These are phyloP conservation scores for Diadumene lineata DNA, from an alignment of 92 coral and sea anemone species.

Conservation along the genomic window DNA sequence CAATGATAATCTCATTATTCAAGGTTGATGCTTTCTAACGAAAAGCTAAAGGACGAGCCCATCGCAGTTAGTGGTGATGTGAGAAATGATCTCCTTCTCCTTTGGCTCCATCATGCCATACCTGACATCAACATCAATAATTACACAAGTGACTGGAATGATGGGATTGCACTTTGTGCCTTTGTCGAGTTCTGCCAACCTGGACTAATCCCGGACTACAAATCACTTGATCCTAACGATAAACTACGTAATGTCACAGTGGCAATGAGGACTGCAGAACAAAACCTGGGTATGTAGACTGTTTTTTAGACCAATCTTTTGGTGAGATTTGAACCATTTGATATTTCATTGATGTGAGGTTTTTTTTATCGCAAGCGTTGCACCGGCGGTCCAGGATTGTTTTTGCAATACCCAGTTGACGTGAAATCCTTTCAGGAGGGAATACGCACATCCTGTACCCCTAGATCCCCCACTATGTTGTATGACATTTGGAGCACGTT, in stretches of 20 bases:
- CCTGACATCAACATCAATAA: constrained; percentile 65
- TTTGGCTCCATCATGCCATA: constrained; percentile 77
- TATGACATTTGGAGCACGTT: too few species aligned
- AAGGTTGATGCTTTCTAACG: background rate
- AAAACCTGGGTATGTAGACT: too few species aligned
- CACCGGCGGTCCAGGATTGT: too few species aligned
- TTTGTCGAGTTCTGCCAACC: constrained; percentile 79
- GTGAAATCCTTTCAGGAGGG: too few species aligned
- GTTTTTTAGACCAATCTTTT: too few species aligned
- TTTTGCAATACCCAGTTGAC: too few species aligned
- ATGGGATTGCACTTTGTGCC: constrained; percentile 74
- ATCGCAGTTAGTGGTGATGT: constrained; percentile 81
- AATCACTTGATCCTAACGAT: constrained; percentile 65
- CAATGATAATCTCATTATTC: too few species aligned
- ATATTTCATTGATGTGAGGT: too few species aligned
- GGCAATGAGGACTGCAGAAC: constrained; percentile 75
- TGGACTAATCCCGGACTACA: constrained; percentile 70
- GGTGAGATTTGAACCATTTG: too few species aligned
- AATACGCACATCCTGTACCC: too few species aligned
- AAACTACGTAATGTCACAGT: constrained; percentile 45
- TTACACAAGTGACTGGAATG: constrained; percentile 87
- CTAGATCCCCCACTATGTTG: too few species aligned
- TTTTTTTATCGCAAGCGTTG: too few species aligned
- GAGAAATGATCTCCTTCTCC: constrained; percentile 72
- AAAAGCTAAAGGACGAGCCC: constrained; percentile 39